These are phyloP conservation scores for Ferdinandea cuprea DNA, from an alignment of 2,888 invertebrate species.

Conservation along the genomic window DNA sequence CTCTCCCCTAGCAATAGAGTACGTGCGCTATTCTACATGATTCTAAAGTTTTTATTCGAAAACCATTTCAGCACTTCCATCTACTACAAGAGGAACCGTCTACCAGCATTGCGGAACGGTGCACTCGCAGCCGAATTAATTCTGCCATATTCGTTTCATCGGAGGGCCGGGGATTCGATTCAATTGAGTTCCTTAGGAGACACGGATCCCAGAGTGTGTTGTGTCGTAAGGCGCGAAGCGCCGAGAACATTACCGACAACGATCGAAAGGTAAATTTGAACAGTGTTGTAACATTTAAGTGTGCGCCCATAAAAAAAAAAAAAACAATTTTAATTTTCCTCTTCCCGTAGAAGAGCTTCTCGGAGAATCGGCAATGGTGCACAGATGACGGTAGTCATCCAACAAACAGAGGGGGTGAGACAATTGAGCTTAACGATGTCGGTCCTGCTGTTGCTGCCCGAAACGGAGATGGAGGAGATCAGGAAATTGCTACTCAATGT, in stretches of 20 bases:
- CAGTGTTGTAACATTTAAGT: slow-evolving; percentile 28
- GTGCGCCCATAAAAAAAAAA: slow-evolving; percentile 13
- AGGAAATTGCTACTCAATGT: slow-evolving; percentile 76
- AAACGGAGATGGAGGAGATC: slow-evolving; percentile 72
- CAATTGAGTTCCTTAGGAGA: slow-evolving; percentile 90
- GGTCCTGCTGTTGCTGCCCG: slow-evolving; percentile 12
- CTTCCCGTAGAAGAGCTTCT: slow-evolving; percentile 80
- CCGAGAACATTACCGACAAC: slow-evolving; percentile 86
- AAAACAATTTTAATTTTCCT: slow-evolving; percentile 10
- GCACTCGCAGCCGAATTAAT: slow-evolving; percentile 90
- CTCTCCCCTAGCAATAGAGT: not conserved
- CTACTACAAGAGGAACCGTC: slow-evolving; percentile 88
- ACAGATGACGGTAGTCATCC: slow-evolving; percentile 77
- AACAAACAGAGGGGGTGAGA: slow-evolving; percentile 44
- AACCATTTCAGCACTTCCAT: slow-evolving; percentile 86
- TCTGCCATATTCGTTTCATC: slow-evolving; percentile 93
- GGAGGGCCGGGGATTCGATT: slow-evolving; percentile 89
- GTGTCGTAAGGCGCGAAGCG: slow-evolving; percentile 91
- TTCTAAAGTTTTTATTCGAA: slow-evolving; percentile 42
- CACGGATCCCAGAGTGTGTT: slow-evolving; percentile 91
- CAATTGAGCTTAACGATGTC: slow-evolving; percentile 66
- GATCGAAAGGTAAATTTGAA: slow-evolving; percentile 80
- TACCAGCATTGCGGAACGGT: slow-evolving; percentile 86
- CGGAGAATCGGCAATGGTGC: slow-evolving; percentile 81
- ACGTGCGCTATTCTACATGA: not conserved